Evolutionary conservation across 2,113 vertebrate genomes (phyloP).

Genomic region (Brachyhypopomus occidentalis): DNA sequence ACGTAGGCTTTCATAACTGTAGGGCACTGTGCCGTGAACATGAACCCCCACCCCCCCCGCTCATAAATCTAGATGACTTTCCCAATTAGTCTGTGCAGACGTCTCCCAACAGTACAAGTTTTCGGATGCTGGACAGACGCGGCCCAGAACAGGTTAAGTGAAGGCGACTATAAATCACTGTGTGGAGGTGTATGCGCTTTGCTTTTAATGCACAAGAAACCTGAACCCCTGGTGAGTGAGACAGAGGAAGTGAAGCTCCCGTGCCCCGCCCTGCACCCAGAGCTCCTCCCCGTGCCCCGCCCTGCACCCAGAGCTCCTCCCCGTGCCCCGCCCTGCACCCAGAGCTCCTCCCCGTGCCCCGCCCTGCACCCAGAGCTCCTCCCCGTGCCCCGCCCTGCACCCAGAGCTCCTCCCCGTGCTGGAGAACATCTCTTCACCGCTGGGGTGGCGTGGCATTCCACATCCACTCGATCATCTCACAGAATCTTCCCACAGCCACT

Average conservation of each 20-base stretch:
- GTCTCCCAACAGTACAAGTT: neutral
- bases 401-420: too few species aligned
- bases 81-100: neutral
- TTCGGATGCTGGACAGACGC: neutral
- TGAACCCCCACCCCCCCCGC: neutral
- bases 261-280: too few species aligned
- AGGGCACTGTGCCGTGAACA: neutral
- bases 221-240: neutral
- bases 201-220: neutral
- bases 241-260: neutral
- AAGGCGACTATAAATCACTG: neutral
- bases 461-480: slow-evolving; percentile 4
- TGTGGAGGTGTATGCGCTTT: neutral
- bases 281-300: too few species aligned
- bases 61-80: too few species aligned
- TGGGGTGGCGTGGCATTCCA: too few species aligned
- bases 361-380: too few species aligned
- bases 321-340: too few species aligned
- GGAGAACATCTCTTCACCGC: neutral
- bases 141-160: neutral
- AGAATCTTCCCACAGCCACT: neutral
- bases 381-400: too few species aligned
- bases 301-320: too few species aligned
- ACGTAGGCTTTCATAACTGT: neutral
- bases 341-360: too few species aligned